Conservation (phyloP, 2,113 vertebrate species). For the Aptenodytes forsteri region DNA sequence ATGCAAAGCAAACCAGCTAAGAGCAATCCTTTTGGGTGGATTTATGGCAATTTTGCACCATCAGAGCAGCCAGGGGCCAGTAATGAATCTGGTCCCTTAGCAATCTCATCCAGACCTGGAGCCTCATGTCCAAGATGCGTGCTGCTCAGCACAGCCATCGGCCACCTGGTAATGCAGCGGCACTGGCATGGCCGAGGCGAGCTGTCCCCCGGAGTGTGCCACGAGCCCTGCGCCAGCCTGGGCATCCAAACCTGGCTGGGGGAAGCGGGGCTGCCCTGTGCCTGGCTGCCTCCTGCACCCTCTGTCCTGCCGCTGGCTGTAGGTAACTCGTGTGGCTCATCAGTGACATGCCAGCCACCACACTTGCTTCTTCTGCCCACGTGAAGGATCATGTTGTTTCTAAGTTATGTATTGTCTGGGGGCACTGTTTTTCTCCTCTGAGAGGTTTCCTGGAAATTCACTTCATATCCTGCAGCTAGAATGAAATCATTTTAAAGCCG, state of each 20-base stretch:
- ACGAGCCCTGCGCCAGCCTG: not conserved
- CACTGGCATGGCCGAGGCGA: not conserved
- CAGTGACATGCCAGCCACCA: not conserved
- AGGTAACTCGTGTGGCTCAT: not conserved
- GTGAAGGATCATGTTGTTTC: accelerated
- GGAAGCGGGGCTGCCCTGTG: not conserved
- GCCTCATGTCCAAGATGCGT: not conserved
- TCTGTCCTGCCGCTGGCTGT: not conserved
- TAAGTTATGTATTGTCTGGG: not conserved
- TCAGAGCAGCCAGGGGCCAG: not conserved
- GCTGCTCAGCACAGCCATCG: not conserved
- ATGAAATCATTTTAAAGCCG: not conserved
- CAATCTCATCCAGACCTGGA: not conserved
- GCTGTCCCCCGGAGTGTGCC: not conserved
- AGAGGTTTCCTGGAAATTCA: not conserved
- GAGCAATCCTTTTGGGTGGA: not conserved
- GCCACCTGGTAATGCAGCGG: not conserved
- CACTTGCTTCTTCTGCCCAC: not conserved
- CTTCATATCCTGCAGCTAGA: not conserved
- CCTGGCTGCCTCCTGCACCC: not conserved
- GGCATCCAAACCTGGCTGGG: not conserved
- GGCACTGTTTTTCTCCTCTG: not conserved
- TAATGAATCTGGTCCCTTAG: not conserved
- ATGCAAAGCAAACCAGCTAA: not conserved
- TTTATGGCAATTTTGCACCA: not conserved